A percentile compares a stretch with the other conserved stretches of the same genome.
Evolutionary conservation across 2,113 vertebrate genomes (phyloP).

Genomic region (Spermophilus dauricus): DNA sequence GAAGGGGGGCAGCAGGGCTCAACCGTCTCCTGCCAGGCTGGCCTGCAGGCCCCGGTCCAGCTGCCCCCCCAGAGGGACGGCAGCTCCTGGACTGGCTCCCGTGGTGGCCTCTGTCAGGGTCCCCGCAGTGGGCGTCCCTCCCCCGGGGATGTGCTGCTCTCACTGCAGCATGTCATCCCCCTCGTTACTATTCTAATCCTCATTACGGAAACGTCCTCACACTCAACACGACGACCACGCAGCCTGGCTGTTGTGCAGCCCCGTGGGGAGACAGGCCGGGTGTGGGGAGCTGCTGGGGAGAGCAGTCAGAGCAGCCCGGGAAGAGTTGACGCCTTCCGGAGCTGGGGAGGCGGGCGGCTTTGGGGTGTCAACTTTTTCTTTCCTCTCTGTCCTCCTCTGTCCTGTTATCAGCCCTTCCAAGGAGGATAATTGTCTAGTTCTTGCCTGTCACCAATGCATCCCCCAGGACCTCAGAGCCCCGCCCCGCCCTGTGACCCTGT

Average conservation of each 20-base stretch:
- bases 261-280: conserved; percentile 69
- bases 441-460: neutral
- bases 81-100: neutral
- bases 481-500: neutral
- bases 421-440: neutral
- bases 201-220: conserved; percentile 78
- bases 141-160: conserved; percentile 5
- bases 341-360: neutral
- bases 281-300: conserved; percentile 53
- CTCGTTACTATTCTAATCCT: conserved; percentile 83
- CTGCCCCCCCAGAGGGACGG: neutral
- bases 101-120: neutral
- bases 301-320: conserved; percentile 60
- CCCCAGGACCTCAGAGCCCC: neutral
- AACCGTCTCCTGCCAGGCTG: neutral
- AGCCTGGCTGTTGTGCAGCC: conserved; percentile 10
- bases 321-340: conserved; percentile 53
- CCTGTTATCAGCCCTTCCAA: neutral
- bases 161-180: conserved; percentile 59
- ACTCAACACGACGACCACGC: conserved; percentile 67
- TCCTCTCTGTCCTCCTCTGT: conserved; percentile 13
- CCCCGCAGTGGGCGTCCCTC: neutral
- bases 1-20: fast-evolving
- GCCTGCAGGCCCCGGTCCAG: neutral
- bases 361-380: conserved; percentile 60